Conservation (phyloP, 2,113 vertebrate species). For the Silurus glanis region DNA sequence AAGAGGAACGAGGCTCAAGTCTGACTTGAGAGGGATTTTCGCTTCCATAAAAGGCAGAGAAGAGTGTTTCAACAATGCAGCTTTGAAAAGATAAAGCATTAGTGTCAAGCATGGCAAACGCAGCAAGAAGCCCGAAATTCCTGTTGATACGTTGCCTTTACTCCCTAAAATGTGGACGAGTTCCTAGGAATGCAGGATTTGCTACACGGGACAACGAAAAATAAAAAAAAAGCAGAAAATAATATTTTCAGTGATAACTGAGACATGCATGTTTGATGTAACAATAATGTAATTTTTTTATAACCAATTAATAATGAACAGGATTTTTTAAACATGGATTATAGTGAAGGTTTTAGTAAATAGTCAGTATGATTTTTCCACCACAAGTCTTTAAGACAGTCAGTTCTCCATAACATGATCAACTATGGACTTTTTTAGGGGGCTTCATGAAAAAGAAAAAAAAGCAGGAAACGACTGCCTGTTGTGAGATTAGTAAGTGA, state of each 20-base stretch:
- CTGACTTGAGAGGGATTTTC: not conserved
- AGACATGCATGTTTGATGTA: not conserved
- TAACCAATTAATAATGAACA: not conserved
- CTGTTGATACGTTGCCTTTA: not conserved
- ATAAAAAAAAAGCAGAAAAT: not conserved
- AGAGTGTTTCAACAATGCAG: conserved; percentile 11
- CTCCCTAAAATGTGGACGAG: not conserved
- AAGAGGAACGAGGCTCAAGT: not conserved
- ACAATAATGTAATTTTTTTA: not conserved
- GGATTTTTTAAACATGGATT: not conserved
- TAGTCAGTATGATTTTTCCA: not conserved
- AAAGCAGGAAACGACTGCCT: not conserved
- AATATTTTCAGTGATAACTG: not conserved
- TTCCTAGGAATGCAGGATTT: not conserved
- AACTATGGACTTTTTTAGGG: not conserved
- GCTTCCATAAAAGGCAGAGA: not conserved
- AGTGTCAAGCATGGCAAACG: not conserved
- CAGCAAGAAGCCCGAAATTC: not conserved
- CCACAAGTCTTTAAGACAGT: no score
- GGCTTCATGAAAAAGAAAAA: not conserved
- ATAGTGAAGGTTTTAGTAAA: not conserved
- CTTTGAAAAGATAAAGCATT: not conserved
- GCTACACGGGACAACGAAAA: not conserved
- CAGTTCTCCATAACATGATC: not conserved
- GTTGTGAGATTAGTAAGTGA: no score